These are phyloP conservation scores for Melitaea cinxia DNA, from an alignment of 1,140 invertebrate species.

Conservation along the genomic window DNA sequence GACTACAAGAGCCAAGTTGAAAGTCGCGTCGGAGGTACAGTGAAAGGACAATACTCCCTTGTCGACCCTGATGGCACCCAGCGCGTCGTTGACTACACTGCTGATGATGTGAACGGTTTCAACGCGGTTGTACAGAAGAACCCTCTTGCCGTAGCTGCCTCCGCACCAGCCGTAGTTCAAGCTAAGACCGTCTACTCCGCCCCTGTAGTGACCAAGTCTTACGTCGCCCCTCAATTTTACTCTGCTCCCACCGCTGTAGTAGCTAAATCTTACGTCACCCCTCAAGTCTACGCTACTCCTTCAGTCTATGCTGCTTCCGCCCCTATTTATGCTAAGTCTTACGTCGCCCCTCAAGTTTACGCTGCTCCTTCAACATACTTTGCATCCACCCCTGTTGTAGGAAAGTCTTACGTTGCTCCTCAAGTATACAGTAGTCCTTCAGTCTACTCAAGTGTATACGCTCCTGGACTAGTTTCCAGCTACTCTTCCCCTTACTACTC, in stretches of 20 bases:
- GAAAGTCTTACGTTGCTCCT: background rate
- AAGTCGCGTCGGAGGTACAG: constrained; percentile 80
- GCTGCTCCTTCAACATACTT: background rate
- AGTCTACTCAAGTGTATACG: background rate
- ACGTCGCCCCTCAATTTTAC: constrained; percentile 1
- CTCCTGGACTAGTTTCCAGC: background rate
- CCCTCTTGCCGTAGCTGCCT: constrained; percentile 25
- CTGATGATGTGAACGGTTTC: constrained; percentile 78
- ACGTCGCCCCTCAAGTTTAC: background rate
- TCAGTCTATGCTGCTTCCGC: background rate
- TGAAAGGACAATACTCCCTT: constrained; percentile 79
- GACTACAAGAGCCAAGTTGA: constrained; percentile 79
- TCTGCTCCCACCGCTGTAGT: constrained; percentile 3
- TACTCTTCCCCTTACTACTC: background rate
- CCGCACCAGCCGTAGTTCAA: background rate
- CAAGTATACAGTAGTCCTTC: constrained; percentile 2
- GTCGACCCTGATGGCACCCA: constrained; percentile 77
- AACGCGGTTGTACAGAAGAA: constrained; percentile 78
- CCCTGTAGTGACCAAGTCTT: constrained; percentile 4
- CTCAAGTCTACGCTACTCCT: background rate
- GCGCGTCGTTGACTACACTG: constrained; percentile 52
- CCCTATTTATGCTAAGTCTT: background rate
- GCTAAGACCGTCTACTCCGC: constrained; percentile 21
- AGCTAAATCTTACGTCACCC: no score
- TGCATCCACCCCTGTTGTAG: background rate